phyloP scores from a whole-genome alignment of 2,797 vertebrate species.

The Morus bassanus region DNA sequence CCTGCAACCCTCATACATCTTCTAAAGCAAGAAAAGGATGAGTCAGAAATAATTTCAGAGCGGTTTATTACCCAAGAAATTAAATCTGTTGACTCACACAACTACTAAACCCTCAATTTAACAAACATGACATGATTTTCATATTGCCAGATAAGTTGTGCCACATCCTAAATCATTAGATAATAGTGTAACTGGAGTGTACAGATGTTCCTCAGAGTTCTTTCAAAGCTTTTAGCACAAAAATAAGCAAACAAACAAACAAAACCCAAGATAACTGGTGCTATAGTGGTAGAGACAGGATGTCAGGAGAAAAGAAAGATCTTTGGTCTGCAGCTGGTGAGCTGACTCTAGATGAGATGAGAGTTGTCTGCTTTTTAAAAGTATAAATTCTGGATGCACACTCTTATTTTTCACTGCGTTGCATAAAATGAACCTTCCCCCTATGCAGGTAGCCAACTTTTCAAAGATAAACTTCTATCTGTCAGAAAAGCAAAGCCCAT shows the following conservation, averaged over 20 bases:
- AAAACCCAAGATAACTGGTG: neutral
- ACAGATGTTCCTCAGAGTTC: neutral
- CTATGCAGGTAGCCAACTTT: neutral
- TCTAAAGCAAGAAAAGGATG: neutral
- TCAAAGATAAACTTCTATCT: neutral
- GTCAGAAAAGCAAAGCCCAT: neutral
- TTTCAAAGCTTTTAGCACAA: neutral
- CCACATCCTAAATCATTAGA: neutral
- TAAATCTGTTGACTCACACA: constrained; percentile 50
- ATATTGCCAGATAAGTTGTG: neutral
- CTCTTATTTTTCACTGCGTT: neutral
- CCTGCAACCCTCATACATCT: neutral
- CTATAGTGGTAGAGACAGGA: neutral
- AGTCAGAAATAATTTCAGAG: constrained; percentile 13
- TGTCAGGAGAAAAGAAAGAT: neutral
- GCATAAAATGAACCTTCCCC: neutral
- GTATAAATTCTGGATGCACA: neutral
- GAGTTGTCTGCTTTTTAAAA: neutral
- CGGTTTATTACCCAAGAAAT: constrained; percentile 39
- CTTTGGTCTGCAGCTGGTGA: neutral
- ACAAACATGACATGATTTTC: neutral
- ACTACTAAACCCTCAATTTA: constrained; percentile 27
- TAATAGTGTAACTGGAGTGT: neutral
- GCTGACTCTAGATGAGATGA: neutral
- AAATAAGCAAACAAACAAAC: neutral